phyloP scores from a whole-genome alignment of 2,797 vertebrate species.

The Moxostoma hubbsi region DNA sequence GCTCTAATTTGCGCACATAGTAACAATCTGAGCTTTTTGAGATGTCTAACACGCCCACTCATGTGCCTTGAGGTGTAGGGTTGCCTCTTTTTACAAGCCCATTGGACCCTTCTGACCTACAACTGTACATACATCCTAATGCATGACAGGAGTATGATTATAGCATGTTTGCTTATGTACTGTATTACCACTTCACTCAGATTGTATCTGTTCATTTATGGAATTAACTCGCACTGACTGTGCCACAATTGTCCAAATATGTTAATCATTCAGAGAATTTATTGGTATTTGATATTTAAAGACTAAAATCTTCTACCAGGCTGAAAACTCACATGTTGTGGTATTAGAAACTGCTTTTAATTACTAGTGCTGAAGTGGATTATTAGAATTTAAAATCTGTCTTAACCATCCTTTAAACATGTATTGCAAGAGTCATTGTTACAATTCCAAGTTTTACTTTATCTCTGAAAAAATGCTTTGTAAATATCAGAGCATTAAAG shows the following conservation, averaged over 20 bases:
- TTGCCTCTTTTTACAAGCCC: constrained; percentile 16
- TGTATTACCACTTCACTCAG: background rate
- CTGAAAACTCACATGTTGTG: background rate
- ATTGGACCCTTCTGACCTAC: too few species aligned
- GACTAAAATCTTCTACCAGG: background rate
- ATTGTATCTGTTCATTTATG: constrained; percentile 1
- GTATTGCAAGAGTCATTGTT: background rate
- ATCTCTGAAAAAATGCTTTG: background rate
- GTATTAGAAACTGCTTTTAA: too few species aligned
- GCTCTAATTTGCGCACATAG: background rate
- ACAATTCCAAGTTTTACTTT: background rate
- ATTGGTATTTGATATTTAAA: background rate
- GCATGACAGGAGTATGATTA: background rate
- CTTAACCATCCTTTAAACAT: too few species aligned
- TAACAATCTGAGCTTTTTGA: constrained; percentile 4
- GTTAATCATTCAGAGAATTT: constrained; percentile 2
- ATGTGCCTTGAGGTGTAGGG: constrained; percentile 33
- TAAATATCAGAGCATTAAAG: background rate
- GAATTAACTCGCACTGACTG: background rate
- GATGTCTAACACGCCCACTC: constrained; percentile 2
- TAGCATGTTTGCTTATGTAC: background rate
- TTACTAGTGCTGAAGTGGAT: background rate
- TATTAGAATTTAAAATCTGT: too few species aligned
- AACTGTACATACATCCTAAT: background rate
- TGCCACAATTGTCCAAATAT: background rate